Conservation (phyloP, 1,140 invertebrate genomes). For the Tribolium madens region DNA sequence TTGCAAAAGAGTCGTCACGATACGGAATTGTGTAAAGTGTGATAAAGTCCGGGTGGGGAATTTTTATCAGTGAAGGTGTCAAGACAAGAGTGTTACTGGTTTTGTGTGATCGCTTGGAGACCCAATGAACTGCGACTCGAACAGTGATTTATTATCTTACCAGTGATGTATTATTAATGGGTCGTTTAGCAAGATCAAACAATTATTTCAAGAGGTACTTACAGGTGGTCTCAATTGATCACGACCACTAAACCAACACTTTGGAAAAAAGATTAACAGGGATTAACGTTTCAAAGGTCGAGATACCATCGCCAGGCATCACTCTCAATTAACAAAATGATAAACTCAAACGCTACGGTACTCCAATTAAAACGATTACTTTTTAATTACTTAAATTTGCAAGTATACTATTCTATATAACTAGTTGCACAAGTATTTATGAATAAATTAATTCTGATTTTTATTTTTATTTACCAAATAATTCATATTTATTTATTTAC, state of each 20-base stretch:
- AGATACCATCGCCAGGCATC: slow-evolving; percentile 4
- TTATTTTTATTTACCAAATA: too few relatives aligned
- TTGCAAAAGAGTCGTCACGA: slow-evolving; percentile 2
- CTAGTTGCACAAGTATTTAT: too few relatives aligned
- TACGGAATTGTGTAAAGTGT: not conserved
- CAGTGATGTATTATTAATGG: slow-evolving; percentile 35
- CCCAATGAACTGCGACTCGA: slow-evolving; percentile 5
- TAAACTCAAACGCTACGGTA: not conserved
- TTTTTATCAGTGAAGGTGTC: not conserved
- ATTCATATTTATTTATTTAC: too few relatives aligned
- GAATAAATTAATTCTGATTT: too few relatives aligned
- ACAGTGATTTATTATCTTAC: slow-evolving; percentile 25
- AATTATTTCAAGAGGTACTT: slow-evolving; percentile 30
- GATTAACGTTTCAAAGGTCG: not conserved
- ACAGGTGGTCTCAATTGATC: slow-evolving; percentile 27
- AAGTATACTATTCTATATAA: too few relatives aligned
- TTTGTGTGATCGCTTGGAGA: slow-evolving; percentile 1
- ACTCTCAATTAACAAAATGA: slow-evolving; percentile 18
- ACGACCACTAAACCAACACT: slow-evolving; percentile 15
- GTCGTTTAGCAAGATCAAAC: slow-evolving; percentile 30
- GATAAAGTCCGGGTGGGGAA: slow-evolving; percentile 13
- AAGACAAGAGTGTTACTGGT: not conserved
- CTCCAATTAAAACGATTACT: not conserved
- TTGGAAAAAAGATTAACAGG: slow-evolving; percentile 14
- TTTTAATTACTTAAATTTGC: too few relatives aligned